Conservation (phyloP, 2,797 vertebrate species). For the Chrosomus eos region DNA sequence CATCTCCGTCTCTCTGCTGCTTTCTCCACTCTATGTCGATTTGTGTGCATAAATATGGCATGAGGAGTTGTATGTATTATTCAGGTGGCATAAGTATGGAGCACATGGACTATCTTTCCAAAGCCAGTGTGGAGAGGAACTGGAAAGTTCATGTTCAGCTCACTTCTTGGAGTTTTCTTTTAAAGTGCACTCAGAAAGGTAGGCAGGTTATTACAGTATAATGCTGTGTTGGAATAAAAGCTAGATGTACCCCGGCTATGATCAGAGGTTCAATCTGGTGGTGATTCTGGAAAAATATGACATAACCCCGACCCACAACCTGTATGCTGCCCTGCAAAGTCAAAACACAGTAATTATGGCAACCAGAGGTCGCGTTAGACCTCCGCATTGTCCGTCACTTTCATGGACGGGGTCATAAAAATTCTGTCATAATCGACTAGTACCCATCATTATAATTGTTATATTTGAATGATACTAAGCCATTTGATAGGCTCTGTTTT, state of each 20-base stretch:
- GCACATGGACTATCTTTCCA: slow-evolving; percentile 61
- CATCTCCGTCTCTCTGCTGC: slow-evolving; percentile 55
- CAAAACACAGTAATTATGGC: no score
- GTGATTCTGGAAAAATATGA: background rate
- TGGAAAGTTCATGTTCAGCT: slow-evolving; percentile 63
- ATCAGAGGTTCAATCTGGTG: background rate
- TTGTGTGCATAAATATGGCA: slow-evolving; percentile 77
- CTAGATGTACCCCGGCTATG: background rate
- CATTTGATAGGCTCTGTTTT: no score
- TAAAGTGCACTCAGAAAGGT: slow-evolving; percentile 5
- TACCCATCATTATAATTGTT: no score
- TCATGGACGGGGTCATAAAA: no score
- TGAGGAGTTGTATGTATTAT: slow-evolving; percentile 70
- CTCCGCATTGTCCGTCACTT: no score
- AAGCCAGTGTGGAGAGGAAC: slow-evolving; percentile 54
- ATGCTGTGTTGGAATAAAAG: slow-evolving; percentile 22
- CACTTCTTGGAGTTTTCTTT: slow-evolving; percentile 53
- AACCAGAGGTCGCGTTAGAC: no score
- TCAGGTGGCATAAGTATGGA: slow-evolving; percentile 74
- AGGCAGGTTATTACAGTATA: background rate
- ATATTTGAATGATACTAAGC: no score
- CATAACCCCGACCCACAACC: background rate
- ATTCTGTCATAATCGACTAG: no score
- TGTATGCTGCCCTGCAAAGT: no score
- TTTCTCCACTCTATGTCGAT: slow-evolving; percentile 65